Conservation (phyloP, 2,888 invertebrate genomes). For the Trissolcus brochymenae region DNA sequence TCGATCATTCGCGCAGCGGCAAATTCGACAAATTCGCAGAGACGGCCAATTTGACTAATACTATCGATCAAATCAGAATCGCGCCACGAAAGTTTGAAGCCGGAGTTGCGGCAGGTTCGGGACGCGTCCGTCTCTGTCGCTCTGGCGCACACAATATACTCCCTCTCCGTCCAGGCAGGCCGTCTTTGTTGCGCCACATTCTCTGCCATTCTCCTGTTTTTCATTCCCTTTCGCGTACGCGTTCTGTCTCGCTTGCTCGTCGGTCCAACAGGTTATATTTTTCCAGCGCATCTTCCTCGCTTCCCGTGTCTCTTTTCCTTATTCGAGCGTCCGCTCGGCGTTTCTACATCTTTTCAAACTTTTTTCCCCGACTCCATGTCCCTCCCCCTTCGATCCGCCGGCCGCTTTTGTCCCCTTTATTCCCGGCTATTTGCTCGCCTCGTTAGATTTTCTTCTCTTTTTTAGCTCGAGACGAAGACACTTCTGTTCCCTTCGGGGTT, state of each 20-base stretch:
- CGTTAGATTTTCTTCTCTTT: slow-evolving; percentile 28
- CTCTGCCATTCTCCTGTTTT: slow-evolving; percentile 57
- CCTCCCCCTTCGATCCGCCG: slow-evolving; percentile 8
- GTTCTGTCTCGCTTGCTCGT: slow-evolving; percentile 63
- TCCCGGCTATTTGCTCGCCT: slow-evolving; percentile 27
- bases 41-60: slow-evolving; percentile 57
- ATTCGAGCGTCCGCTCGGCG: slow-evolving; percentile 57
- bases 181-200: slow-evolving; percentile 53
- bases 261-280: slow-evolving; percentile 75
- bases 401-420: slow-evolving; percentile 40
- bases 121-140: slow-evolving; percentile 59
- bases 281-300: slow-evolving; percentile 64
- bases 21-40: slow-evolving; percentile 58
- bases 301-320: slow-evolving; percentile 59
- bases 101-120: slow-evolving; percentile 74
- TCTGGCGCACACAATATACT: slow-evolving; percentile 46
- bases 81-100: slow-evolving; percentile 72
- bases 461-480: slow-evolving; percentile 20
- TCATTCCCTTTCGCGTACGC: slow-evolving; percentile 55
- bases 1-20: slow-evolving; percentile 52
- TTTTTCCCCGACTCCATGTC: slow-evolving; percentile 8
- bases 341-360: slow-evolving; percentile 47
- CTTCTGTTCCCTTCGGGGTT: slow-evolving; percentile 12
- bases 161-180: slow-evolving; percentile 41
- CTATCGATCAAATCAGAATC: slow-evolving; percentile 73